Conservation (phyloP, 2,888 invertebrate genomes). For the Hirtodrosophila histrioides region DNA sequence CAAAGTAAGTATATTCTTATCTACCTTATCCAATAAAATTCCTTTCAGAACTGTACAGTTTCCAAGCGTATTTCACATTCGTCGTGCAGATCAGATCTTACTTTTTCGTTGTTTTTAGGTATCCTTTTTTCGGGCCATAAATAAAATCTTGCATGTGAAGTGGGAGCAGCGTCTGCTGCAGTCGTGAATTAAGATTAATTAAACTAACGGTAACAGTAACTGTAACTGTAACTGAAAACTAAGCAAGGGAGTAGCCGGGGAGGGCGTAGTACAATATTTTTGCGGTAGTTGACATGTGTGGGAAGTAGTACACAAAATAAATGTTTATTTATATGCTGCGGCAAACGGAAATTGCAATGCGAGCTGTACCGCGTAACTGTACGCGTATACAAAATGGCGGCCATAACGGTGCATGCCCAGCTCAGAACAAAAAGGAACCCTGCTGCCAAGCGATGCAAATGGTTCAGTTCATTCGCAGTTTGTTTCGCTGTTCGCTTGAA, state of each 20-base stretch:
- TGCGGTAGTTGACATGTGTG: constrained; percentile 63
- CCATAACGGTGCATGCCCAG: constrained; percentile 69
- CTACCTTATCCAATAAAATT: too few relatives aligned
- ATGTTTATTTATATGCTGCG: constrained; percentile 75
- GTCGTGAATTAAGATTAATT: constrained; percentile 80
- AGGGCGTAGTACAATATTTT: constrained; percentile 38
- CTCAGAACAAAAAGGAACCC: constrained; percentile 3
- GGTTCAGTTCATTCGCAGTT: constrained; percentile 61
- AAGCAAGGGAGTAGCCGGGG: constrained; percentile 31
- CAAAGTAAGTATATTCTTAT: too few relatives aligned
- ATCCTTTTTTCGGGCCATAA: constrained; percentile 57
- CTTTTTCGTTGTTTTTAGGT: constrained; percentile 19
- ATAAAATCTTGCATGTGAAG: constrained; percentile 78
- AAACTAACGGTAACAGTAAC: constrained; percentile 72
- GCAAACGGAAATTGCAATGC: constrained; percentile 74
- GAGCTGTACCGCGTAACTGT: constrained; percentile 50
- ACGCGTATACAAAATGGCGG: constrained; percentile 71
- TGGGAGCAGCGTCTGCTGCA: constrained; percentile 68
- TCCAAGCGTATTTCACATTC: constrained; percentile 5
- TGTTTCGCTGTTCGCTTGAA: constrained; percentile 54
- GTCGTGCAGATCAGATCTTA: neutral
- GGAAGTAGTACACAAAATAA: constrained; percentile 71
- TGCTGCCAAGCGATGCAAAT: constrained; percentile 51
- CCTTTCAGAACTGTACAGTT: too few relatives aligned
- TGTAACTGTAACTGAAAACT: constrained; percentile 64